phyloP scores from a whole-genome alignment of 2,797 vertebrate genomes.

The Darevskia nairensis region DNA sequence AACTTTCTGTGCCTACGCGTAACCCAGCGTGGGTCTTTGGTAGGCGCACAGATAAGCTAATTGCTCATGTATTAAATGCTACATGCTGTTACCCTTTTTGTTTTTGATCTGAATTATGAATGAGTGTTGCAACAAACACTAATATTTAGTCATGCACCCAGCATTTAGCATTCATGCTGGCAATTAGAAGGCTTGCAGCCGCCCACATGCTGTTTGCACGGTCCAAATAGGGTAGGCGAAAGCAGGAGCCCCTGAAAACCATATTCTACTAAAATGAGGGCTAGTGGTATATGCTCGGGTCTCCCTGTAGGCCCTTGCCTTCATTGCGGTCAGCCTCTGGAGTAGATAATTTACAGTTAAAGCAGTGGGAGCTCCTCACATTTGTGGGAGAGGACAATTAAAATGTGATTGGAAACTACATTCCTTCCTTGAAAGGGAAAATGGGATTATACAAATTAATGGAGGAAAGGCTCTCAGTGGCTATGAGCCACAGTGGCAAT shows the following conservation, averaged over 20 bases:
- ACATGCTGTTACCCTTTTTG: constrained; percentile 18
- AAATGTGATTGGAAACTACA: neutral
- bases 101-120: constrained; percentile 38
- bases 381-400: neutral
- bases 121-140: neutral
- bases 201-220: neutral
- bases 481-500: too few relatives aligned
- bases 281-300: neutral
- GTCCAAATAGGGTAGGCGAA: constrained; percentile 19
- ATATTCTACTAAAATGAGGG: constrained; percentile 35
- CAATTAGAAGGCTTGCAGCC: constrained; percentile 27
- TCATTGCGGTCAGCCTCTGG: neutral
- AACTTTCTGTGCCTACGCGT: constrained; percentile 13
- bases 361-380: neutral
- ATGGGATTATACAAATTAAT: too few relatives aligned
- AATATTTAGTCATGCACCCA: neutral
- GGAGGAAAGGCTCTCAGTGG: too few relatives aligned
- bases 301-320: neutral
- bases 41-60: rapidly evolving
- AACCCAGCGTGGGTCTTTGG: neutral
- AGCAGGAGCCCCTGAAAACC: constrained; percentile 25
- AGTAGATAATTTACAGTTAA: constrained; percentile 1
- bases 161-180: neutral
- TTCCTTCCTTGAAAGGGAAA: neutral
- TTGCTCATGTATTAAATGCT: neutral